These are phyloP conservation scores for Leiothrix lutea DNA, from an alignment of 2,113 vertebrate genomes.

Conservation along the genomic window DNA sequence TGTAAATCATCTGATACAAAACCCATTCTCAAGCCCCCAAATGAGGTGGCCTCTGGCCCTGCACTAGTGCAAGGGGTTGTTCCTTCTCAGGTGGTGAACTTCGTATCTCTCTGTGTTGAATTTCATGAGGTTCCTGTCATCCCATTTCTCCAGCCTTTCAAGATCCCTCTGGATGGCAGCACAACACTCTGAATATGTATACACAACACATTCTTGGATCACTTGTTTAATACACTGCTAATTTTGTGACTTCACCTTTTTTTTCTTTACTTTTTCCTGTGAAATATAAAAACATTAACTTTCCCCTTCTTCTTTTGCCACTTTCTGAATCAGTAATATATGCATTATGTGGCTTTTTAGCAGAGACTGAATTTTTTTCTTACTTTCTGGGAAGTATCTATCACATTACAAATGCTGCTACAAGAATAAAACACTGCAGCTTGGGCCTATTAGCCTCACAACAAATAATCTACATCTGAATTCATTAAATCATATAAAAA, in stretches of 20 bases:
- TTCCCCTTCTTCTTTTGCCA: neutral
- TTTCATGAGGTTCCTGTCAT: neutral
- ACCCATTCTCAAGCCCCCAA: rapidly evolving
- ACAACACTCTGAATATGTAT: neutral
- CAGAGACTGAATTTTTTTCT: neutral
- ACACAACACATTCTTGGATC: neutral
- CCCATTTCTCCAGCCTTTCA: neutral
- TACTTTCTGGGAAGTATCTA: neutral
- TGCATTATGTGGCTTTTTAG: neutral
- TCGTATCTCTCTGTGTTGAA: neutral
- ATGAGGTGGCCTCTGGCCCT: neutral
- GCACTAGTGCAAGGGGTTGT: too few relatives aligned
- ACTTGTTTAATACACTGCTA: neutral
- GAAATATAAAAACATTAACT: neutral
- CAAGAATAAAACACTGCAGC: neutral
- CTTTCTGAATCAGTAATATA: neutral
- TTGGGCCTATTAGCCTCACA: neutral
- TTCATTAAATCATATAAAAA: neutral
- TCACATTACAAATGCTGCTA: neutral
- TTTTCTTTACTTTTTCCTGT: neutral
- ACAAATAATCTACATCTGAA: neutral
- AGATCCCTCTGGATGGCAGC: neutral
- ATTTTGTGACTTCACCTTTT: neutral
- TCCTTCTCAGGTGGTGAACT: neutral
- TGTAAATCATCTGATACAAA: neutral